A percentile compares a stretch with the other conserved stretches of the same genome.
Conservation (phyloP, 2,797 vertebrate genomes). For the Scarus forsteni region DNA sequence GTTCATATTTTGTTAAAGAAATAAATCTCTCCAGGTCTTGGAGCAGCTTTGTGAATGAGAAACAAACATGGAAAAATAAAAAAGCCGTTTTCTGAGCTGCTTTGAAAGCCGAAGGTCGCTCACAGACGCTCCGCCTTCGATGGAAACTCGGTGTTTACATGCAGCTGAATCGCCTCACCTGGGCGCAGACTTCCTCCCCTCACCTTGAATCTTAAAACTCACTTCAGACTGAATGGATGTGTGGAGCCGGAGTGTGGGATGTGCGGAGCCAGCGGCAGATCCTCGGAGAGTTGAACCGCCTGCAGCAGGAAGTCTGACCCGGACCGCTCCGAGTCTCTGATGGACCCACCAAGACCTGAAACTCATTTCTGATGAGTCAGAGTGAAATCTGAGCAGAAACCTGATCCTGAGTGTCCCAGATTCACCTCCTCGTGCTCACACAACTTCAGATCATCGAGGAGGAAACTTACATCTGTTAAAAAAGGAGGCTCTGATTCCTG, state of each 20-base stretch:
- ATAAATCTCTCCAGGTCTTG: too few relatives aligned
- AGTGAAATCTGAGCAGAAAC: constrained; percentile 2
- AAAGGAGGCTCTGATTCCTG: too few relatives aligned
- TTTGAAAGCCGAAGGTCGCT: neutral
- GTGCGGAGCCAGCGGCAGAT: constrained; percentile 11
- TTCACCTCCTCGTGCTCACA: constrained; percentile 9
- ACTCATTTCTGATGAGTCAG: constrained; percentile 22
- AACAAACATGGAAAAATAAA: neutral
- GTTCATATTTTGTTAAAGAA: too few relatives aligned
- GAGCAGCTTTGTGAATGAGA: too few relatives aligned
- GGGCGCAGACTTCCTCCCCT: constrained; percentile 29
- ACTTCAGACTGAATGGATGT: constrained; percentile 12
- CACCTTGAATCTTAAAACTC: constrained; percentile 31
- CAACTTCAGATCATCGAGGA: neutral
- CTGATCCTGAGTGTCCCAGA: neutral
- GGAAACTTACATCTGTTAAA: too few relatives aligned
- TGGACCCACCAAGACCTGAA: neutral
- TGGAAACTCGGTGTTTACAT: neutral
- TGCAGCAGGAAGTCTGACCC: constrained; percentile 37
- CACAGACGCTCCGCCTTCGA: neutral
- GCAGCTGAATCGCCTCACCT: constrained; percentile 3
- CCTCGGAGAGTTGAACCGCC: constrained; percentile 36
- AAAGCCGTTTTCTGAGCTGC: too few relatives aligned
- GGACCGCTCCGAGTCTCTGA: constrained; percentile 13
- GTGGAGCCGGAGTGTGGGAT: constrained; percentile 26